Evolutionary conservation across 64 coral and sea anemone genomes (phyloP), one percentile per base, ranked within the genome.

Genomic region (Montipora efflorescens): DNA sequence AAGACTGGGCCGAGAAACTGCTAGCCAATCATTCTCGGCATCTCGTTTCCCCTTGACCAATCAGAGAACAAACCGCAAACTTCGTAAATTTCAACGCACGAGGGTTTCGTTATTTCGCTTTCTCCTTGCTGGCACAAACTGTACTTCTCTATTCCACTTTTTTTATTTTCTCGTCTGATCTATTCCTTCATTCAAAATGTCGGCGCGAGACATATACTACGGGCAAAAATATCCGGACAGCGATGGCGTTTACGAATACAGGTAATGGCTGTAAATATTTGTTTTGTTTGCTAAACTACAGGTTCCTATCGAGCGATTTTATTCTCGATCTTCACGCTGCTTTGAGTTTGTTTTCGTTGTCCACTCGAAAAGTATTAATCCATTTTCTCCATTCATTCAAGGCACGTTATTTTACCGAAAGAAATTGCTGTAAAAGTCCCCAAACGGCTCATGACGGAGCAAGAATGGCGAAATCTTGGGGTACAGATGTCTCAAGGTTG

Each of bases 331-430:
- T 64, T 64, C 61, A 14, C 3, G 47, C 48, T 57, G 1, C 6
- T 9, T 58, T 5, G 9, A 82, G 23, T 7, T 76, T 82, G 12
- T 15, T 10, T 82, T 22, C 19, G 2, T 55, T 43, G 10, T 14
- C n/a, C 55, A 82, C 18, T 15, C 67, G 47, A 8, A 88, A 8
- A 74, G 55, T 18, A 51, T 5, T 4, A 2, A 5, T 91, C 75
- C 6, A 73, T 72, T 47, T 87, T 87, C 51, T 4, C 5, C 28
- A 53, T 23, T 20, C 14, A 7, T 57, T 75, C 79, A 55, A 99
- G 98, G 67, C 98, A 99, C 74, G 98, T 99, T 15, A 99, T 99
- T 87, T 90, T 99, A 66, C 98, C 98, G 6, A 99, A 99, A 80
- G 86, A 94, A 19, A 66, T 99, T 66, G 80, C 95, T 2, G 94